A percentile compares a stretch with the other conserved stretches of the same genome.
Evolutionary conservation across 1,140 invertebrate species (phyloP).

Genomic region (Ips typographus): DNA sequence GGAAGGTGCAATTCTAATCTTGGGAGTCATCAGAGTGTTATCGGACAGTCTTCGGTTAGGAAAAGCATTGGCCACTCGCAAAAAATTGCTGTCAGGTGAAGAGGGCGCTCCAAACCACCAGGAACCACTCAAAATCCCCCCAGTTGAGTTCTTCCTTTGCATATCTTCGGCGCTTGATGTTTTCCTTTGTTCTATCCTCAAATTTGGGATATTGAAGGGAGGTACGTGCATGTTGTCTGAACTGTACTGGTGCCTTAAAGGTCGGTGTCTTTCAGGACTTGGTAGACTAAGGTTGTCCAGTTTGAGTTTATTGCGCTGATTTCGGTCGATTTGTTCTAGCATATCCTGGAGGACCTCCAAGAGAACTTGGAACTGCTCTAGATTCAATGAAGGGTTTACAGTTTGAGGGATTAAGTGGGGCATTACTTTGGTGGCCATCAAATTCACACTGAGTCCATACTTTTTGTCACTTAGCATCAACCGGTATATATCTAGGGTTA

Average conservation of each 20-base stretch:
- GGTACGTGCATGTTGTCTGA: slow-evolving; percentile 83
- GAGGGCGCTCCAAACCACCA: slow-evolving; percentile 76
- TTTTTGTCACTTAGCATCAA: slow-evolving; percentile 89
- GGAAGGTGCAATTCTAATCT: slow-evolving; percentile 81
- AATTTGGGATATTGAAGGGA: slow-evolving; percentile 82
- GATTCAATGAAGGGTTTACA: slow-evolving; percentile 83
- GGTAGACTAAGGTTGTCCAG: slow-evolving; percentile 74
- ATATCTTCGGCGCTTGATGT: slow-evolving; percentile 87
- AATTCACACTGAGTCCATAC: slow-evolving; percentile 87
- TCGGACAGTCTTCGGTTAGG: slow-evolving; percentile 84
- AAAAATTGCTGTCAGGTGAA: slow-evolving; percentile 82
- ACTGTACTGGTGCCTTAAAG: slow-evolving; percentile 78
- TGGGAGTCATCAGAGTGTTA: slow-evolving; percentile 88
- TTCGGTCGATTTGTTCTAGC: slow-evolving; percentile 88
- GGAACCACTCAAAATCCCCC: slow-evolving; percentile 67
- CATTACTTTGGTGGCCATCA: slow-evolving; percentile 93
- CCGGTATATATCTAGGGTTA: slow-evolving; percentile 82
- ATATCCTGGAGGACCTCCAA: slow-evolving; percentile 92
- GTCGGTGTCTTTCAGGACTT: slow-evolving; percentile 74
- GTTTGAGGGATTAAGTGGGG: slow-evolving; percentile 90
- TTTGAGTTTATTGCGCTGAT: slow-evolving; percentile 82
- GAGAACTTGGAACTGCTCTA: slow-evolving; percentile 86
- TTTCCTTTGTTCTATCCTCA: slow-evolving; percentile 80
- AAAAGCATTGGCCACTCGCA: slow-evolving; percentile 78
- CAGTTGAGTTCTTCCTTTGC: slow-evolving; percentile 79